A percentile compares a stretch with the other conserved stretches of the same genome.
These are phyloP conservation scores for Hycleus phaleratus DNA, from an alignment of 1,140 invertebrate genomes.

Conservation along the genomic window DNA sequence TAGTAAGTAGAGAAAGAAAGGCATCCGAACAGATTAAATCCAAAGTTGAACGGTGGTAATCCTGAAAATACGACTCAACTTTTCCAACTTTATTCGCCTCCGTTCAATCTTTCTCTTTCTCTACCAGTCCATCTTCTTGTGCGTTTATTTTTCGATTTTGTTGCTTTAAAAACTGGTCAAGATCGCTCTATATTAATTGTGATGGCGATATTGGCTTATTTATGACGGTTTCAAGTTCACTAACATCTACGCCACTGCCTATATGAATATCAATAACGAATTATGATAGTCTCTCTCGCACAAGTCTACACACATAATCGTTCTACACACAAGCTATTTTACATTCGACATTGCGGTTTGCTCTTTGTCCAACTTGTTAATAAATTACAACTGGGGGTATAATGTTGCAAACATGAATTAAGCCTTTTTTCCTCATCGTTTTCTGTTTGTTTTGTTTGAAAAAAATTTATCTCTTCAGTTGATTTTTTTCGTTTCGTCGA, in stretches of 20 bases:
- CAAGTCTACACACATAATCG: slow-evolving; percentile 26
- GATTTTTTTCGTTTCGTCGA: too few species aligned
- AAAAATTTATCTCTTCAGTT: too few species aligned
- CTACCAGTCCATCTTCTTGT: too few species aligned
- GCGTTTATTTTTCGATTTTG: too few species aligned
- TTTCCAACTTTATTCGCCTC: too few species aligned
- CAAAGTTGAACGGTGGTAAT: too few species aligned
- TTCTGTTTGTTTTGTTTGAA: too few species aligned
- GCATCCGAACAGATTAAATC: too few species aligned
- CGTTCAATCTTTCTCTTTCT: too few species aligned
- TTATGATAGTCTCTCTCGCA: slow-evolving; percentile 24
- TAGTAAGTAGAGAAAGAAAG: too few species aligned
- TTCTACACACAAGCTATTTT: slow-evolving; percentile 29
- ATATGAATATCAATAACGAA: slow-evolving; percentile 34
- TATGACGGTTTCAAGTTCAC: slow-evolving; percentile 5
- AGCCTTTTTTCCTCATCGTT: slow-evolving; percentile 15
- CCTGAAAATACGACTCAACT: too few species aligned
- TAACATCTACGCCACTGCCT: slow-evolving; percentile 27
- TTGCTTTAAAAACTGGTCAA: too few species aligned
- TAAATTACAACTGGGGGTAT: slow-evolving; percentile 28
- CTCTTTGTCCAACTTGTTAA: slow-evolving; percentile 29
- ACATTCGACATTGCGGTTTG: slow-evolving; percentile 32
- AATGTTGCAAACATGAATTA: slow-evolving; percentile 24
- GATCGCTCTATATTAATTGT: slow-evolving; percentile 15
- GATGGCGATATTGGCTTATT: slow-evolving; percentile 8